Evolutionary conservation across 2,113 vertebrate species (phyloP), one percentile per base, ranked within the genome.

Genomic region (Pteropus alecto): DNA sequence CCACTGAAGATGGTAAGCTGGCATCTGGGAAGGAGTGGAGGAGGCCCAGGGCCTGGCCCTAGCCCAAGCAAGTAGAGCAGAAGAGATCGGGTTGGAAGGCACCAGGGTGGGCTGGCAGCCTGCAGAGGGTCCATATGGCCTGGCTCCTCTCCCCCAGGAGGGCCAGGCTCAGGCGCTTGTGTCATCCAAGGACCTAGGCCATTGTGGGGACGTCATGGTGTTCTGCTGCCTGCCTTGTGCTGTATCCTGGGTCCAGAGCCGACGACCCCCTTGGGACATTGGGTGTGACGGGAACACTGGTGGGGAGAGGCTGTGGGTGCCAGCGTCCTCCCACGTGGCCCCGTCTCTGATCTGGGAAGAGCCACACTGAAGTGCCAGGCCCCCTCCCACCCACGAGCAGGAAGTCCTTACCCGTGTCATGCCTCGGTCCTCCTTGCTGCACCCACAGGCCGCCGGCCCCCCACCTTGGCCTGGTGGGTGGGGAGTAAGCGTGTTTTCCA

Each of bases 61-160:
- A 3, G 94, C 95, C 90, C 95, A 91, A 85, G 92, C 68, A 10
- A 93, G 92, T 77, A 81, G 56, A 95, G 97, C 87, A 71, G 96
- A 97, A 97, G 90, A 54, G 71, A 97, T 94, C 61, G 94, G 41
- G 81, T 71, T 76, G 92, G 96, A 97, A 94, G 48, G 95, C 78
- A 0, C 63, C 12, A 35, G 43, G 83, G 81, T 70, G 82, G 88
- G 90, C 95, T 46, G 87, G 93, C 93, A 85, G 84, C 93, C 84
- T 73, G 86, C 51, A 26, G 78, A 60, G 68, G 28, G 60, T 30
- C 97, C 95, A 81, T 85, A 96, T 97, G 97, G 90, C 90, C 2
- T 4, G 1, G 51, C 43, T 24, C n/a, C 3, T 41, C 24, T 28
- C 15, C 4, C 21, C 56, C 41, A 18, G 46, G 65, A 71, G 41